Conservation (phyloP, 2,113 vertebrate species). For the Pantherophis guttatus region DNA sequence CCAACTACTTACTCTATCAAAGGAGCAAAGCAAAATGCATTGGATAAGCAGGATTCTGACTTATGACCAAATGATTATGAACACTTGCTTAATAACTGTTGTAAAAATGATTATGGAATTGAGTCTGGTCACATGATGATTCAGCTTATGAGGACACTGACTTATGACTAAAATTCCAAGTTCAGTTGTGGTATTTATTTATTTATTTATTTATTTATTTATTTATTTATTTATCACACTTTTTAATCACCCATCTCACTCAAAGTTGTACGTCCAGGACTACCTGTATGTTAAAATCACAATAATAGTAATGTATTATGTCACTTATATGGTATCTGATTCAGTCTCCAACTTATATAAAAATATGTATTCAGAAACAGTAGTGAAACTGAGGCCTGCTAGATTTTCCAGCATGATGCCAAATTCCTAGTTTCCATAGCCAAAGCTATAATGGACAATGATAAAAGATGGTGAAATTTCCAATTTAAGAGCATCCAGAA, state of each 20-base stretch:
- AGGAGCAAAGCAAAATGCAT: neutral
- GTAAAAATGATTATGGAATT: neutral
- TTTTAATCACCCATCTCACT: neutral
- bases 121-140: neutral
- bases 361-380: neutral
- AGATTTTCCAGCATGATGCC: neutral
- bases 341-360: neutral
- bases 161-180: neutral
- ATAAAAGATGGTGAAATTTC: neutral
- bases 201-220: neutral
- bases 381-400: neutral
- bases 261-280: neutral
- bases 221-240: neutral
- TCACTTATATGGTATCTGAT: neutral
- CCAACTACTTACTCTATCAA: neutral
- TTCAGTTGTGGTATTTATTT: neutral
- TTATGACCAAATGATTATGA: neutral
- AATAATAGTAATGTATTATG: neutral
- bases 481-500: neutral
- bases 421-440: neutral
- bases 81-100: neutral
- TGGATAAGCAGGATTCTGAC: neutral
- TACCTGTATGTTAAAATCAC: neutral
- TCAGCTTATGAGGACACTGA: neutral
- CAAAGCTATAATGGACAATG: neutral